Percentiles rank a stretch among this genome's conserved stretches.
These are phyloP conservation scores for Typhlichthys subterraneus DNA, from an alignment of 2,797 vertebrate species.

Conservation along the genomic window DNA sequence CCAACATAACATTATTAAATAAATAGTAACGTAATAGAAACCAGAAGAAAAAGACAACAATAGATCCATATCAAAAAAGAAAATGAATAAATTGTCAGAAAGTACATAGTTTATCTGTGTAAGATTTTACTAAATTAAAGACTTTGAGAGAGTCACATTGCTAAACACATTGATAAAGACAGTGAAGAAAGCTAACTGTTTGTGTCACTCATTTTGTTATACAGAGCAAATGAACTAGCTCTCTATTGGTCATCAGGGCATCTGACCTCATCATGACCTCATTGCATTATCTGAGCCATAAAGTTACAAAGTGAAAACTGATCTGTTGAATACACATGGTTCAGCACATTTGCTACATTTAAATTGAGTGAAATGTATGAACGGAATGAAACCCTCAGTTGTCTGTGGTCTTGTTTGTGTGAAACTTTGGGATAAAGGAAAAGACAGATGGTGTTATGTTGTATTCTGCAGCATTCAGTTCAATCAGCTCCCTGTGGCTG, in stretches of 20 bases:
- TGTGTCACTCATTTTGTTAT: background rate
- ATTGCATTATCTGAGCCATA: conserved; percentile 28
- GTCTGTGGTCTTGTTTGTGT: background rate
- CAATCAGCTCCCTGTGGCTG: conserved; percentile 71
- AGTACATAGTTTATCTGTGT: background rate
- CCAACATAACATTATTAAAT: too few relatives aligned
- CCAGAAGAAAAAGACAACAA: too few relatives aligned
- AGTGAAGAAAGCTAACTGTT: conserved; percentile 16
- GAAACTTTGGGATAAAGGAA: conserved; percentile 32
- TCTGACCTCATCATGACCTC: conserved; percentile 29
- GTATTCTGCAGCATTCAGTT: conserved; percentile 71
- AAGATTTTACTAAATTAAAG: background rate
- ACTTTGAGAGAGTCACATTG: conserved; percentile 12
- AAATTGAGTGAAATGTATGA: too few relatives aligned
- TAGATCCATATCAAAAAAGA: too few relatives aligned
- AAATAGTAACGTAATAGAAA: too few relatives aligned
- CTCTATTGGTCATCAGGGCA: conserved; percentile 1
- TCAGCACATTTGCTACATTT: background rate
- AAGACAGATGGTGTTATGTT: conserved; percentile 40
- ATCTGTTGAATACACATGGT: conserved; percentile 13
- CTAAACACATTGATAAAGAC: too few relatives aligned
- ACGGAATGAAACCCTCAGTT: too few relatives aligned
- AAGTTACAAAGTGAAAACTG: background rate
- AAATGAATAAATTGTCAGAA: too few relatives aligned
- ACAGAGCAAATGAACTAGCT: background rate